These are phyloP conservation scores for Crypturellus undulatus DNA, from an alignment of 2,113 vertebrate species.

Conservation along the genomic window DNA sequence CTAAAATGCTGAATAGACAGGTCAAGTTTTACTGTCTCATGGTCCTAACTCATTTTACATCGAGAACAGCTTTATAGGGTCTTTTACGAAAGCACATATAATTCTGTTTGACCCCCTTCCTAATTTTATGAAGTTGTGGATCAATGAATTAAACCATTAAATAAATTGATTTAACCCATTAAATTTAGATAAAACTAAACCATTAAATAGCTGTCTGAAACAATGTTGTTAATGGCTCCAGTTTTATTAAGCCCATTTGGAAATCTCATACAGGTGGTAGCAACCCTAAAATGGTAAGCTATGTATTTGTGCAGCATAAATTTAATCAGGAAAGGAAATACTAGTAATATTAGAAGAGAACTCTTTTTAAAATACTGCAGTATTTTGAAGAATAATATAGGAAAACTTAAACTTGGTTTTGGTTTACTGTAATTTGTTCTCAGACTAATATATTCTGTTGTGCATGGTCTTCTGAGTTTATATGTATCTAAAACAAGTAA, in stretches of 20 bases:
- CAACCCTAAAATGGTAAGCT: not conserved
- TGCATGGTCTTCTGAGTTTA: not conserved
- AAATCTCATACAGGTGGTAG: not conserved
- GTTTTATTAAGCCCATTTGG: not conserved
- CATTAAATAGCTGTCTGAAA: not conserved
- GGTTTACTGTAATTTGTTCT: not conserved
- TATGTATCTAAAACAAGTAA: not conserved
- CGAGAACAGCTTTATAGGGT: slow-evolving; percentile 5
- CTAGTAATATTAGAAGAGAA: not conserved
- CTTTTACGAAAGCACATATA: not conserved
- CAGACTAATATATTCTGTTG: not conserved
- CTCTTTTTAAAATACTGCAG: not conserved
- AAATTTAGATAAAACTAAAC: not conserved
- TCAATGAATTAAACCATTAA: slow-evolving; percentile 36
- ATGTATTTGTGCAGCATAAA: not conserved
- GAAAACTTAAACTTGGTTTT: not conserved
- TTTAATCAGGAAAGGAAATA: not conserved
- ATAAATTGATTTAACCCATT: not conserved
- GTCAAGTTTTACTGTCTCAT: not conserved
- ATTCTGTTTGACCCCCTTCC: slow-evolving; percentile 1
- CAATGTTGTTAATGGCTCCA: not conserved
- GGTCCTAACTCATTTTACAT: slow-evolving; percentile 8
- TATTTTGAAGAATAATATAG: not conserved
- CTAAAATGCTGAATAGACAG: slow-evolving; percentile 1
- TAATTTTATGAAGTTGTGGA: slow-evolving; percentile 28